phyloP scores from a whole-genome alignment of 2,888 invertebrate species.

The Saturnia japonica region DNA sequence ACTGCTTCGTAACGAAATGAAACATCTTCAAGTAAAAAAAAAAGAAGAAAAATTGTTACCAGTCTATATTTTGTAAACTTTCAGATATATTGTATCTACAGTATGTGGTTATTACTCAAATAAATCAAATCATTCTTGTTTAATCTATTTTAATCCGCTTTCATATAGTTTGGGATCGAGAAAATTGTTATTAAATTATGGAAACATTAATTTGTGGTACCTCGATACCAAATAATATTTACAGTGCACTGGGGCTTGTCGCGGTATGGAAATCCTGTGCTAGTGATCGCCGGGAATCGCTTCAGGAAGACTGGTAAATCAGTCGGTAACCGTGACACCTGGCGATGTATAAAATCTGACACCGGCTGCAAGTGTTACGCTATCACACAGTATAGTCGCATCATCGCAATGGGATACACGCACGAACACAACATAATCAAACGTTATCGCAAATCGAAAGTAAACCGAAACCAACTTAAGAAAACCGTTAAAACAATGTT shows the following conservation, averaged over 20 bases:
- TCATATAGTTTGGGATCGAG: not conserved
- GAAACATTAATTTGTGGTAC: slow-evolving; percentile 32
- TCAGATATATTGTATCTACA: not conserved
- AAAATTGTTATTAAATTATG: not conserved
- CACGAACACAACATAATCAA: slow-evolving; percentile 51
- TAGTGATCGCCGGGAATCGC: slow-evolving; percentile 60
- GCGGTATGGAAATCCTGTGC: slow-evolving; percentile 63
- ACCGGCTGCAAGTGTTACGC: slow-evolving; percentile 62
- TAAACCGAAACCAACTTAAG: not conserved
- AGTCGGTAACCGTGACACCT: slow-evolving; percentile 38
- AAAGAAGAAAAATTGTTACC: not conserved
- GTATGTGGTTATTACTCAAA: not conserved
- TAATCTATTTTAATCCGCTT: not conserved
- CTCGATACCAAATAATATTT: slow-evolving; percentile 47
- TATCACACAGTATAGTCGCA: slow-evolving; percentile 46
- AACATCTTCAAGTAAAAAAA: no score
- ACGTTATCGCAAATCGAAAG: slow-evolving; percentile 29
- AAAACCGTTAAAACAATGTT: slow-evolving; percentile 15
- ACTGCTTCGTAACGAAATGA: no score
- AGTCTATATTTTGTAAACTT: not conserved
- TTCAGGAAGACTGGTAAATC: slow-evolving; percentile 49
- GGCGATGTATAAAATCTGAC: slow-evolving; percentile 73
- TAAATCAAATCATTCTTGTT: slow-evolving; percentile 2
- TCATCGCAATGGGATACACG: slow-evolving; percentile 48
- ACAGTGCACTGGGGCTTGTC: slow-evolving; percentile 65